A percentile compares a stretch with the other conserved stretches of the same genome.
phyloP scores from a whole-genome alignment of 2,113 vertebrate species.

The Paratilapia polleni region DNA sequence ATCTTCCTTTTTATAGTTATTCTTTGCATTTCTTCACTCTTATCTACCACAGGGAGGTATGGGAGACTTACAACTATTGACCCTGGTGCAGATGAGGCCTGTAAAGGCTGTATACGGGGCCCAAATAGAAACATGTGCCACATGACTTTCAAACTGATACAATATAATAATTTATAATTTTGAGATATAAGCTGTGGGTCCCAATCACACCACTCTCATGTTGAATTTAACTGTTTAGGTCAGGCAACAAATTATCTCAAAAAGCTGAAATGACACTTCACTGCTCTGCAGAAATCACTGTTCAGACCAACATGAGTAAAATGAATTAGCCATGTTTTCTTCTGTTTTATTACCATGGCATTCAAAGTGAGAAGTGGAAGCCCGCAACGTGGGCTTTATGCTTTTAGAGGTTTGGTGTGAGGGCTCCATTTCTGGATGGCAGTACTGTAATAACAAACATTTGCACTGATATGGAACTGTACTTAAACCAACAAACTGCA shows the following conservation, averaged over 20 bases:
- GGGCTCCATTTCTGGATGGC: slow-evolving; percentile 60
- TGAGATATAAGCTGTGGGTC: slow-evolving; percentile 10
- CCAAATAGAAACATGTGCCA: background rate
- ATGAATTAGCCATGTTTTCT: slow-evolving; percentile 5
- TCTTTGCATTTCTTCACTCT: slow-evolving; percentile 7
- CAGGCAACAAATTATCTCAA: background rate
- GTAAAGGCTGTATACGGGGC: background rate
- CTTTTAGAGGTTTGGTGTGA: slow-evolving; percentile 66
- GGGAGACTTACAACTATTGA: slow-evolving; percentile 10
- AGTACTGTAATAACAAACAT: slow-evolving; percentile 63
- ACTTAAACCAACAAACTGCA: slow-evolving; percentile 46
- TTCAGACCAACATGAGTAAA: background rate
- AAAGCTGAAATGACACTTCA: slow-evolving; percentile 21
- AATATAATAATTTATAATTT: background rate
- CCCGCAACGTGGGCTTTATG: slow-evolving; percentile 33
- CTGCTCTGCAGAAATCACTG: background rate
- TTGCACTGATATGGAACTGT: slow-evolving; percentile 61
- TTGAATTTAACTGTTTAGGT: slow-evolving; percentile 8
- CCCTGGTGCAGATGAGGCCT: background rate
- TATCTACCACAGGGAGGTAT: slow-evolving; percentile 22
- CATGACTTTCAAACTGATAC: background rate
- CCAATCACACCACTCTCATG: background rate
- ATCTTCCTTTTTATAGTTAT: slow-evolving; percentile 6
- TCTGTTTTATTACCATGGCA: slow-evolving; percentile 47
- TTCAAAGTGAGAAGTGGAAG: slow-evolving; percentile 24